Conservation (phyloP, 2,888 invertebrate species). For the Dasypolia templi region DNA sequence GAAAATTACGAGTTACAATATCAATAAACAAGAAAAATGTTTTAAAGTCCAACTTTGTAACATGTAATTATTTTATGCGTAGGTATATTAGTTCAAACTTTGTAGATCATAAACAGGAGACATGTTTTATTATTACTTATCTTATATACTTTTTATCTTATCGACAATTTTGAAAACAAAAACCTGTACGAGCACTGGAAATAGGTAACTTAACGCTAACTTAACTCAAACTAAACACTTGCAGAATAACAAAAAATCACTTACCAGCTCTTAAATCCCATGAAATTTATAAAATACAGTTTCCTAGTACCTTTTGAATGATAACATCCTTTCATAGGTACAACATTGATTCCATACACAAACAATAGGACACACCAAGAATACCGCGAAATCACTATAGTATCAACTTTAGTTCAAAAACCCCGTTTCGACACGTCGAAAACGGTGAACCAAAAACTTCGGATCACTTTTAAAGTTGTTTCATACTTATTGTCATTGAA, state of each 20-base stretch:
- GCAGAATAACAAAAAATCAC: slow-evolving; percentile 62
- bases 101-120: neutral
- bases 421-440: slow-evolving; percentile 4
- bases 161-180: neutral
- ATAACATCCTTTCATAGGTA: slow-evolving; percentile 85
- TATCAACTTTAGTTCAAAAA: slow-evolving; percentile 59
- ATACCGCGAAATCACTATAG: slow-evolving; percentile 77
- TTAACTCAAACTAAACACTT: slow-evolving; percentile 26
- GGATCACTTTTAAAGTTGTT: slow-evolving; percentile 55
- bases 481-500: slow-evolving; percentile 75
- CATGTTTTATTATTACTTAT: neutral
- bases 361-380: slow-evolving; percentile 81
- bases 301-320: slow-evolving; percentile 77
- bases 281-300: slow-evolving; percentile 80
- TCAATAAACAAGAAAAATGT: neutral
- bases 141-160: too few species aligned
- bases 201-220: slow-evolving; percentile 31
- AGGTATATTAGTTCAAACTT: neutral
- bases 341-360: slow-evolving; percentile 82
- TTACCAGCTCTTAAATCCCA: slow-evolving; percentile 86
- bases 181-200: neutral
- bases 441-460: slow-evolving; percentile 24
- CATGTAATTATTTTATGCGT: neutral
- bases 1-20: neutral
- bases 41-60: neutral